Evolutionary conservation across 2,888 invertebrate species (phyloP).

Genomic region (Dione vanillae): DNA sequence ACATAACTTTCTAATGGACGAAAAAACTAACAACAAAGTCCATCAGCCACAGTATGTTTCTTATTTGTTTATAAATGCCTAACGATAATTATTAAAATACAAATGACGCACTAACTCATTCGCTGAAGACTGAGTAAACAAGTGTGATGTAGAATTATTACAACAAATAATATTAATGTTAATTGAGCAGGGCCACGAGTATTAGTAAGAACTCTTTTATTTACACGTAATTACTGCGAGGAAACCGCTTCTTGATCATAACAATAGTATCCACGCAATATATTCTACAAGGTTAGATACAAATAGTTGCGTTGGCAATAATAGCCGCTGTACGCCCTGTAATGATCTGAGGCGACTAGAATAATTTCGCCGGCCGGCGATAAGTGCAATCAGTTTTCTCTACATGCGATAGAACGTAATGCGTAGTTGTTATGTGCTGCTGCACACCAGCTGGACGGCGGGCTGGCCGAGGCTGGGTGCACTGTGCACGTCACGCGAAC

Average conservation of each 20-base stretch:
- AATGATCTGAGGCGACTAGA: slow-evolving; percentile 44
- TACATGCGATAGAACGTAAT: slow-evolving; percentile 35
- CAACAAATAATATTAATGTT: slow-evolving; percentile 21
- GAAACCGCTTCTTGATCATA: slow-evolving; percentile 2
- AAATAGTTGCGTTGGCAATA: slow-evolving; percentile 40
- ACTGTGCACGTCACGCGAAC: slow-evolving; percentile 51
- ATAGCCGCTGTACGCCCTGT: slow-evolving; percentile 40
- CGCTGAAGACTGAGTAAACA: slow-evolving; percentile 43
- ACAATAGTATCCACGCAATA: not conserved
- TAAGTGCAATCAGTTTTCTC: slow-evolving; percentile 42
- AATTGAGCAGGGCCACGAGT: not conserved
- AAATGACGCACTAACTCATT: slow-evolving; percentile 45
- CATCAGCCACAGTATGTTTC: slow-evolving; percentile 5
- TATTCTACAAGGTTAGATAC: slow-evolving; percentile 7
- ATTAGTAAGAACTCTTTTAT: not conserved
- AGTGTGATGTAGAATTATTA: slow-evolving; percentile 35
- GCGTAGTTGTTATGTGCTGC: slow-evolving; percentile 34
- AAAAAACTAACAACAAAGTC: not conserved
- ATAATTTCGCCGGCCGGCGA: slow-evolving; percentile 49
- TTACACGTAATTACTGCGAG: not conserved
- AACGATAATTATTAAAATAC: slow-evolving; percentile 28
- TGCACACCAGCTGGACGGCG: slow-evolving; percentile 14
- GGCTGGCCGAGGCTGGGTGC: slow-evolving; percentile 38
- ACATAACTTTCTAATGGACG: too few relatives aligned
- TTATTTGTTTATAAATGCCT: slow-evolving; percentile 34